phyloP scores from a whole-genome alignment of 2,113 vertebrate species.

The Brienomyrus longianalis region DNA sequence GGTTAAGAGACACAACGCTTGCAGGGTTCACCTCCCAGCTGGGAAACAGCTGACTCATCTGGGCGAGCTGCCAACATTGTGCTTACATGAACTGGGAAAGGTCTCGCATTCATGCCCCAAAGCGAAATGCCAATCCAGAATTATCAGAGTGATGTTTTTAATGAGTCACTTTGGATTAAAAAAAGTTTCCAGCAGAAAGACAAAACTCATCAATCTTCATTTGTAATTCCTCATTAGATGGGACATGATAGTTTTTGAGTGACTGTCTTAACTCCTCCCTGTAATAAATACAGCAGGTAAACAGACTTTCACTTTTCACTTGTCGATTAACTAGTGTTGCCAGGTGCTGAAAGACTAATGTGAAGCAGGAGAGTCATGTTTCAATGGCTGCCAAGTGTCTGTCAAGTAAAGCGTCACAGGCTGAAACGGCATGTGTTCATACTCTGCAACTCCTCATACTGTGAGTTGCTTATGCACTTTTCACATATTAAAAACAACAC shows the following conservation, averaged over 20 bases:
- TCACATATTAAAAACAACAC: not conserved
- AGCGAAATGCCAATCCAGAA: not conserved
- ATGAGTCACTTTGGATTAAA: not conserved
- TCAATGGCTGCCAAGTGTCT: slow-evolving; percentile 33
- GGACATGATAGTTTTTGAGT: not conserved
- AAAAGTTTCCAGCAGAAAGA: not conserved
- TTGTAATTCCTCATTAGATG: not conserved
- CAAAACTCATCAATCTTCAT: not conserved
- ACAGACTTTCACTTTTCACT: not conserved
- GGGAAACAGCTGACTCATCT: not conserved
- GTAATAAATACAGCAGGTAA: not conserved
- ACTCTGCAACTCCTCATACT: not conserved
- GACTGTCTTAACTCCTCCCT: not conserved
- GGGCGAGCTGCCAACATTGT: not conserved
- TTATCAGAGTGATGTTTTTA: not conserved
- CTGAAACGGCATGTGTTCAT: not conserved
- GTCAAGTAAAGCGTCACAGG: not conserved
- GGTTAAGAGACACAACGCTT: not conserved
- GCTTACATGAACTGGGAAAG: not conserved
- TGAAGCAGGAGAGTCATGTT: slow-evolving; percentile 6
- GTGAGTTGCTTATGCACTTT: not conserved
- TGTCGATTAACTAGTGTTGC: not conserved
- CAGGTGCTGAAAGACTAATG: slow-evolving; percentile 37
- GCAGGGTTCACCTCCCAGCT: not conserved
- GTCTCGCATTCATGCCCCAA: not conserved